Evolutionary conservation across 2,797 vertebrate species (phyloP), one percentile per base, ranked within the genome.

Genomic region (Tokudaia tokunoshimensis): DNA sequence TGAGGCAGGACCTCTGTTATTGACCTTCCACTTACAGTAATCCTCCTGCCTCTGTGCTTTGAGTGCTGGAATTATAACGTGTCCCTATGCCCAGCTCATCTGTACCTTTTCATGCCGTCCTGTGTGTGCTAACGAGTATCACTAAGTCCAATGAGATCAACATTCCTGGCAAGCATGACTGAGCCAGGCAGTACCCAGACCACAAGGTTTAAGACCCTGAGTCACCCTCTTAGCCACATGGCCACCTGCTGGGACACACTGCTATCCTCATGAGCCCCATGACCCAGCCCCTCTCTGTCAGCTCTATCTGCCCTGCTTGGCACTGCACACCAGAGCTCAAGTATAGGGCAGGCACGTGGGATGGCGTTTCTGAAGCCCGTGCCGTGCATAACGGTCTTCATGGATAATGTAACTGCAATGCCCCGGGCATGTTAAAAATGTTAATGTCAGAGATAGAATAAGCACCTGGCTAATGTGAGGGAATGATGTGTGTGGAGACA

Each of bases 121-220:
- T 37, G 26, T 34, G 47, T 44, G 52, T 72, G 50, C 13, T 29
- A 0, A 44, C 2, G 6, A 74, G 6, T 55, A 3, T n/a, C 47
- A 6, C 14, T 57, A 24, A 37, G 34, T 50, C 34, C 44, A 29
- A 15, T 67, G 6, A 57, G 26, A 81, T 22, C 79, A 65, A 52
- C 0, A 2, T 6, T 65, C 55, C 47, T 29, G 29, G 15, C 29
- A 24, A 34, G 37, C 4, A 24, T 4, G 41, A 57, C 2, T 15
- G 44, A 17, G 6, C 7, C 0, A 2, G 74, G 85, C 19, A 37
- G 47, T 37, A 11, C 52, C 22, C 26, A 10, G 1, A 41, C 47
- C 2, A 3, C 24, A 0, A 1, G 79, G 20, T 6, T 47, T 26
- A 4, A 81, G 44, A 75, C 10, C 0, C 3, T 1, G 10, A 34